These are phyloP conservation scores for Tribolium freemani DNA, from an alignment of 2,888 invertebrate genomes.

Conservation along the genomic window DNA sequence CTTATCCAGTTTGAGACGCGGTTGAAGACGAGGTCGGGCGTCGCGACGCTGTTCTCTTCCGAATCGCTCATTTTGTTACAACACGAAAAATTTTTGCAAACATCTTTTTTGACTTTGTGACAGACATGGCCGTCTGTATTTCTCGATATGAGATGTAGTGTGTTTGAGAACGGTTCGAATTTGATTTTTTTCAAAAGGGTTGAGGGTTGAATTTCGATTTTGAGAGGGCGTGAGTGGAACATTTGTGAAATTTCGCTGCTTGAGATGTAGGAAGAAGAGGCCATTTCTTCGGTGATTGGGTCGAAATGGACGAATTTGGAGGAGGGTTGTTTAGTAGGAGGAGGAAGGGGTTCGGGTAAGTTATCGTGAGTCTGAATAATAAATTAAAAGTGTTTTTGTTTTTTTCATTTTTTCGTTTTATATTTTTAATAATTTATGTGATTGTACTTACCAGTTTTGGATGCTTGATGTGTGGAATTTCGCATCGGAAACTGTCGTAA, in stretches of 20 bases:
- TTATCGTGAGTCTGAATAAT: no score
- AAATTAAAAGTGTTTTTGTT: no score
- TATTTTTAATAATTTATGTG: neutral
- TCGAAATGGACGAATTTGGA: constrained; percentile 1
- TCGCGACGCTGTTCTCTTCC: constrained; percentile 37
- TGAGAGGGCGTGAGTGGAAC: neutral
- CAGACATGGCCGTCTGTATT: constrained; percentile 37
- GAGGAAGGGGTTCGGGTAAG: neutral
- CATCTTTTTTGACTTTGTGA: constrained; percentile 38
- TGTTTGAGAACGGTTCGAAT: constrained; percentile 19
- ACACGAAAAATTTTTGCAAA: constrained; percentile 50
- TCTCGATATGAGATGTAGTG: constrained; percentile 46
- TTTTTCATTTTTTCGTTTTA: neutral
- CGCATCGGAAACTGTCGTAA: constrained; percentile 91
- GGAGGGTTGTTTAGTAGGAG: neutral
- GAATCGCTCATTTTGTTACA: constrained; percentile 48
- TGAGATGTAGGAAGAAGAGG: neutral
- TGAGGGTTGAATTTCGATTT: neutral
- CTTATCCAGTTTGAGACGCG: constrained; percentile 64
- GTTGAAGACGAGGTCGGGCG: constrained; percentile 46
- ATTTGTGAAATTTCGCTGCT: neutral
- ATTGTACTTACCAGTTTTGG: constrained; percentile 76
- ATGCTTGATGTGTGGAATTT: constrained; percentile 87
- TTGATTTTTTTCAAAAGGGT: neutral
- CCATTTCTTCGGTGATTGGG: neutral